Conservation (phyloP, 64 coral and sea anemone genomes). For the Stichodactyla helianthus region DNA sequence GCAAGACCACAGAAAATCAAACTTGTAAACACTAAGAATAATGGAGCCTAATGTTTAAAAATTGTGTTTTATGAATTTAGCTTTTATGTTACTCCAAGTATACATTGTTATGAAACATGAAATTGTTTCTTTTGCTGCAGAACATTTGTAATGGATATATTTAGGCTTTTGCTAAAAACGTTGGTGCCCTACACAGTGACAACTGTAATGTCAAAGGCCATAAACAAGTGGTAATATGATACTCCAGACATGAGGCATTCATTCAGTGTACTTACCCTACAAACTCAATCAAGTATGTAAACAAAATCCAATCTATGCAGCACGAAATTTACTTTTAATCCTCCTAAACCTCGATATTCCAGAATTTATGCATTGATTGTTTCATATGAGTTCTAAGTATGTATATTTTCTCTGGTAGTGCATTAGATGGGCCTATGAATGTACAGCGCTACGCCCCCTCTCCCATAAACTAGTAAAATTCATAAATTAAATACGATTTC, state of each 20-base stretch:
- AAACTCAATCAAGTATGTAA: neutral
- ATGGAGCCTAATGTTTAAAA: too few species aligned
- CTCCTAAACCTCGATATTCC: neutral
- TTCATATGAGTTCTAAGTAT: neutral
- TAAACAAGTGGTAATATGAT: neutral
- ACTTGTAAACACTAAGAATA: too few species aligned
- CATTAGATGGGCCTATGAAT: neutral
- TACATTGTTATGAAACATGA: too few species aligned
- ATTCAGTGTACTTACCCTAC: neutral
- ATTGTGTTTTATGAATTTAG: too few species aligned
- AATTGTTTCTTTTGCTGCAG: too few species aligned
- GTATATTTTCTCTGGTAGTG: neutral
- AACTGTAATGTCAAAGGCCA: neutral
- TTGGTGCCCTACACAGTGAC: neutral
- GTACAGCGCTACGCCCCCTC: neutral
- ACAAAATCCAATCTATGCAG: neutral
- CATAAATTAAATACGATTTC: slow-evolving; percentile 27
- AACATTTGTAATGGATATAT: too few species aligned
- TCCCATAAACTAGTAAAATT: neutral
- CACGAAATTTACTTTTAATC: neutral
- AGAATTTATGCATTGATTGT: neutral
- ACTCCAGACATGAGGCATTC: neutral
- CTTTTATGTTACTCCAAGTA: too few species aligned
- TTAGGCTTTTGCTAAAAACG: too few species aligned
- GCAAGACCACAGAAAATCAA: too few species aligned